Evolutionary conservation across 2,888 invertebrate genomes (phyloP).

Genomic region (Troides oblongomaculatus): DNA sequence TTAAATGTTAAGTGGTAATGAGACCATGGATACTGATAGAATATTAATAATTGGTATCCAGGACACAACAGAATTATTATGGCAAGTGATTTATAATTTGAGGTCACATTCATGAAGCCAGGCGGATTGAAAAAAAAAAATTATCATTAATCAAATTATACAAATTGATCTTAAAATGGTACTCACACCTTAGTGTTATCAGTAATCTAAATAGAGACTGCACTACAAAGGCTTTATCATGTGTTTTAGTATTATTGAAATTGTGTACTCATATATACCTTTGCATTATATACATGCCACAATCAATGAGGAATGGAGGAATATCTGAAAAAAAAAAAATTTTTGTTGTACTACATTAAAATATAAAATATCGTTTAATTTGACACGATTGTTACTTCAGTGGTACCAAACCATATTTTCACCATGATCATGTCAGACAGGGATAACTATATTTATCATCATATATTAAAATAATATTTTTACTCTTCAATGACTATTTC

Average conservation of each 20-base stretch:
- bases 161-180: too few species aligned
- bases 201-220: too few species aligned
- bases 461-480: slow-evolving; percentile 30
- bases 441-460: slow-evolving; percentile 60
- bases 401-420: slow-evolving; percentile 58
- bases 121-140: too few species aligned
- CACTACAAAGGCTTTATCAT: background rate
- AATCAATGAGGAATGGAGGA: background rate
- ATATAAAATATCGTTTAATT: background rate
- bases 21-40: too few species aligned
- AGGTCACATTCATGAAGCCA: too few species aligned
- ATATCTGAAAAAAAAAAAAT: background rate
- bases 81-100: too few species aligned
- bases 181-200: too few species aligned
- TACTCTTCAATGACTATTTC: background rate
- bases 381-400: slow-evolving; percentile 34
- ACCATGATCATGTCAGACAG: slow-evolving; percentile 57
- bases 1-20: too few species aligned
- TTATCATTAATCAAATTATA: too few species aligned
- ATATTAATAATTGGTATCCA: too few species aligned
- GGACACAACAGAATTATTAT: too few species aligned
- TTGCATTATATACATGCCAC: background rate
- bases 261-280: background rate
- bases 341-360: background rate
- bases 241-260: background rate